These are phyloP conservation scores for Eupithecia abbreviata DNA, from an alignment of 2,888 invertebrate species.

Conservation along the genomic window DNA sequence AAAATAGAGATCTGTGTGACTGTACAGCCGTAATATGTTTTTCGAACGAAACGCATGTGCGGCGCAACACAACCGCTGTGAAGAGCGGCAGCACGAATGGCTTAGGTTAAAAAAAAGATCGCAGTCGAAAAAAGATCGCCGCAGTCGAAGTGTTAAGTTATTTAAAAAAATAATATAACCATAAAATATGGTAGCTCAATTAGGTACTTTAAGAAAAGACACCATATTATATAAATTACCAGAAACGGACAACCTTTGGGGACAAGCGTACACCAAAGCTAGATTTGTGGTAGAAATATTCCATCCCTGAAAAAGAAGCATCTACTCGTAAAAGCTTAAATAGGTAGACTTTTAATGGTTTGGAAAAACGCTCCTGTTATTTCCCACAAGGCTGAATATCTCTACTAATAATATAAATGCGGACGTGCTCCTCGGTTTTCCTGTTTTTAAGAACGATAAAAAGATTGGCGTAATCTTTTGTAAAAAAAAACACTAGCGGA, in stretches of 20 bases:
- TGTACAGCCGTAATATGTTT: too few relatives aligned
- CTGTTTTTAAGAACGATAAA: neutral
- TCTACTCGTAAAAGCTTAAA: neutral
- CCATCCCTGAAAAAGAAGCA: neutral
- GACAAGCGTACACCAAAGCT: neutral
- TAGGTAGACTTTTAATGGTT: conserved; percentile 19
- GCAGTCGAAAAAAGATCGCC: too few relatives aligned
- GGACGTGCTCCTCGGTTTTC: neutral
- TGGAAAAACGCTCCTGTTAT: conserved; percentile 38
- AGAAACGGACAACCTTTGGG: neutral
- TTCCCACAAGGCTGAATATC: conserved; percentile 39
- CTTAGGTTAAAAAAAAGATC: too few relatives aligned
- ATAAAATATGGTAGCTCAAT: too few relatives aligned
- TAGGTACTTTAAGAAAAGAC: too few relatives aligned
- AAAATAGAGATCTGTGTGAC: too few relatives aligned
- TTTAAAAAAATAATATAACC: too few relatives aligned
- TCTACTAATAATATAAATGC: neutral
- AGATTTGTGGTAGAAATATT: conserved; percentile 8
- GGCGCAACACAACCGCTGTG: too few relatives aligned
- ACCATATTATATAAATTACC: neutral
- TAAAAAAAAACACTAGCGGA: neutral
- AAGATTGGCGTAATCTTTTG: neutral
- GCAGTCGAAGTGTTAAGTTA: too few relatives aligned
- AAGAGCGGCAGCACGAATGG: too few relatives aligned
- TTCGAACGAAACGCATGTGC: too few relatives aligned